Percentiles rank a stretch among this genome's conserved stretches.
Evolutionary conservation across 2,113 vertebrate genomes (phyloP).

Genomic region (Pituophis catenifer): DNA sequence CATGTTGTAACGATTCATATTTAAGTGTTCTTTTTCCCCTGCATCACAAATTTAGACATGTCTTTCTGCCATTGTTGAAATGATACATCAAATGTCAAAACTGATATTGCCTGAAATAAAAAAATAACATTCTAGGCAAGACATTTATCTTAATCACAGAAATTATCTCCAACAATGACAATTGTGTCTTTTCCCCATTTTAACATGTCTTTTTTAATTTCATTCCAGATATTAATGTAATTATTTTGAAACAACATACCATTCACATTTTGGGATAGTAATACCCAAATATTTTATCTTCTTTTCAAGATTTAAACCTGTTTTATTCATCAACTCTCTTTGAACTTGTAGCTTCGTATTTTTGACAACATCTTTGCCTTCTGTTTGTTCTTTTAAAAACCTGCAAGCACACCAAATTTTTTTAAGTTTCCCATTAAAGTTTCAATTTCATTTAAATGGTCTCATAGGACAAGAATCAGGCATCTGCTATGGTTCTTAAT

Average conservation of each 20-base stretch:
- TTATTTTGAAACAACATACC: not conserved
- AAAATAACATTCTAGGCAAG: not conserved
- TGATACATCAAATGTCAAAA: not conserved
- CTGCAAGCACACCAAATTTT: not conserved
- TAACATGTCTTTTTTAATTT: not conserved
- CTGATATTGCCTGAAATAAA: not conserved
- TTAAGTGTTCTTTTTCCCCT: not conserved
- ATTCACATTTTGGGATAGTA: not conserved
- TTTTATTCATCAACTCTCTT: not conserved
- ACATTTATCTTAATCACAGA: not conserved
- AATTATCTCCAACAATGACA: not conserved
- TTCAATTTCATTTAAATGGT: not conserved
- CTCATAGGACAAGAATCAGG: not conserved
- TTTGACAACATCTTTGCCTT: not conserved
- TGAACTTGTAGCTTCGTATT: not conserved
- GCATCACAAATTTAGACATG: not conserved
- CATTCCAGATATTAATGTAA: not conserved
- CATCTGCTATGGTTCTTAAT: not conserved
- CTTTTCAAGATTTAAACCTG: not conserved
- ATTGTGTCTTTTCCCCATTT: not conserved
- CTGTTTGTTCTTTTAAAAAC: not conserved
- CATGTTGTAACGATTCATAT: not conserved
- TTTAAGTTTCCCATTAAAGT: not conserved
- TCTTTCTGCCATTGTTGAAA: not conserved
- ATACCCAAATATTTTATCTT: not conserved